Conservation (phyloP, 2,113 vertebrate species). For the Nycticebus coucang region DNA sequence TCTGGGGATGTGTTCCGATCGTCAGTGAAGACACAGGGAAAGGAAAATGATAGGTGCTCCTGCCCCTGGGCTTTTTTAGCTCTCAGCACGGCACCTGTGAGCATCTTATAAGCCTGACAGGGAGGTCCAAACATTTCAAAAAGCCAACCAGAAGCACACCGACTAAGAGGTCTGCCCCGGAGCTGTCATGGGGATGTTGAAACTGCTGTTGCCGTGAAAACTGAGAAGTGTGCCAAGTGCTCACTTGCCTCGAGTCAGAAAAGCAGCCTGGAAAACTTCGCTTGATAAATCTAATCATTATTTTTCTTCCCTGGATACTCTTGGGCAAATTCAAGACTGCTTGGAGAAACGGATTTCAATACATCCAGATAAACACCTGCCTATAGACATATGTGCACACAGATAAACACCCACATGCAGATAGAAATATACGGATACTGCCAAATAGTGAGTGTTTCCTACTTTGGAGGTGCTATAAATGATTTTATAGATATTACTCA, state of each 20-base stretch:
- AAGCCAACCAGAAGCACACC: slow-evolving; percentile 19
- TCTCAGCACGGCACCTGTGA: slow-evolving; percentile 15
- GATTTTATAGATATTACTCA: not conserved
- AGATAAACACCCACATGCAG: not conserved
- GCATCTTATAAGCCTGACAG: slow-evolving; percentile 31
- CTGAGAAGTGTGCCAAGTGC: slow-evolving; percentile 61
- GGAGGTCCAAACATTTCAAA: slow-evolving; percentile 25
- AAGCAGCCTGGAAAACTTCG: slow-evolving; percentile 66
- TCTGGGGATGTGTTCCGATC: not conserved
- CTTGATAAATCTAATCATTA: slow-evolving; percentile 77
- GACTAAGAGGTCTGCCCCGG: slow-evolving; percentile 68
- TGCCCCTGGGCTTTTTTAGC: not conserved
- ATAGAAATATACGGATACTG: not conserved
- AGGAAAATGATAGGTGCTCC: not conserved
- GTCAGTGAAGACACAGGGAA: not conserved
- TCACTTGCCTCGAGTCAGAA: slow-evolving; percentile 62
- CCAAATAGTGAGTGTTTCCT: not conserved
- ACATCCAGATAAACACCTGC: slow-evolving; percentile 24
- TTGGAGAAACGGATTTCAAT: slow-evolving; percentile 54
- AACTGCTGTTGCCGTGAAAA: slow-evolving; percentile 70
- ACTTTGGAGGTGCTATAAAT: not conserved
- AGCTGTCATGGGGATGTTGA: slow-evolving; percentile 27
- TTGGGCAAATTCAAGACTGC: slow-evolving; percentile 22
- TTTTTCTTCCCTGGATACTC: not conserved
- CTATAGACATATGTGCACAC: not conserved